Conservation (phyloP, 1,140 invertebrate species). For the Dreissena polymorpha region DNA sequence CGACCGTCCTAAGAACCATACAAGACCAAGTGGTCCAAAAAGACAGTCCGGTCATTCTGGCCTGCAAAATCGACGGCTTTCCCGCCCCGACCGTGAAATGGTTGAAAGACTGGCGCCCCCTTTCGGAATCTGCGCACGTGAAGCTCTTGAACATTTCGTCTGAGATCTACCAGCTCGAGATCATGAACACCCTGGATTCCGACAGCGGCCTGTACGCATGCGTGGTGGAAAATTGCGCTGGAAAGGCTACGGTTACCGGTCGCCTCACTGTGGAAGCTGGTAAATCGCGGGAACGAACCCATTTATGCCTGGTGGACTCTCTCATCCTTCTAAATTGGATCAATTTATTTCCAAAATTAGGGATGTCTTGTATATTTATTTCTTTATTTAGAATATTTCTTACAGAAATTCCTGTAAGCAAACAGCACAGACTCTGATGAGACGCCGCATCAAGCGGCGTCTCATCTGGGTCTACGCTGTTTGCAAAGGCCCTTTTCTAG, state of each 20-base stretch:
- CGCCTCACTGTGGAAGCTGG: slow-evolving; percentile 92
- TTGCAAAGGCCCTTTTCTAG: no score
- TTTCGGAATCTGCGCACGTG: slow-evolving; percentile 71
- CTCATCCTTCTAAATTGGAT: no score
- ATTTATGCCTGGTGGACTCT: no score
- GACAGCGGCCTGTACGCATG: slow-evolving; percentile 97
- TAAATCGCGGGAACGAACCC: neutral
- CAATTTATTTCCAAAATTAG: no score
- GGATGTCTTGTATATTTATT: no score
- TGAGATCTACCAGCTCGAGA: slow-evolving; percentile 89
- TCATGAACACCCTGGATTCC: slow-evolving; percentile 92
- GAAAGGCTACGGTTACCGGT: slow-evolving; percentile 92
- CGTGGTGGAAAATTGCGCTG: slow-evolving; percentile 94
- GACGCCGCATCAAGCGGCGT: no score
- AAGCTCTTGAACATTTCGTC: slow-evolving; percentile 83
- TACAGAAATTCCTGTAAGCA: no score
- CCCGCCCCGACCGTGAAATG: slow-evolving; percentile 97
- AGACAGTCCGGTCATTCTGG: slow-evolving; percentile 87
- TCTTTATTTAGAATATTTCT: no score
- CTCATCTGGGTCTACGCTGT: no score
- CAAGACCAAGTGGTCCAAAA: slow-evolving; percentile 87
- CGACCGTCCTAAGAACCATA: slow-evolving; percentile 88
- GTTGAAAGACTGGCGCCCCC: slow-evolving; percentile 86
- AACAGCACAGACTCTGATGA: no score
- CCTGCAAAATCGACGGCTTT: slow-evolving; percentile 92